Percentiles rank a stretch among this genome's conserved stretches.
phyloP scores from a whole-genome alignment of 2,888 invertebrate genomes.

The Chamaedrilus cognettii region DNA sequence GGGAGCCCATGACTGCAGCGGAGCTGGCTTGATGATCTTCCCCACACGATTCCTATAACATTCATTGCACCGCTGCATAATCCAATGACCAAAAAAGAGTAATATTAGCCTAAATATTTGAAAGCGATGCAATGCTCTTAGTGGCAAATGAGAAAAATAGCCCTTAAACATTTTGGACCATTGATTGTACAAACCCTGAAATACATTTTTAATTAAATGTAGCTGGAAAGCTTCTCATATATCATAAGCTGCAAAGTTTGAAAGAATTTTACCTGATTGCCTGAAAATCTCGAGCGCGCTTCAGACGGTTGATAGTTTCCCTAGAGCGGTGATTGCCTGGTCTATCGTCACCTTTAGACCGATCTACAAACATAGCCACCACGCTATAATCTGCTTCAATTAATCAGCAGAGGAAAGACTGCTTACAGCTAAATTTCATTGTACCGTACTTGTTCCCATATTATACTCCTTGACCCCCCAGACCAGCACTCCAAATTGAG shows the following conservation, averaged over 20 bases:
- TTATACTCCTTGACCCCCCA: too few relatives aligned
- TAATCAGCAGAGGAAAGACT: conserved; percentile 5
- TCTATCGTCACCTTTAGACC: conserved; percentile 71
- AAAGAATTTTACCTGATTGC: conserved; percentile 71
- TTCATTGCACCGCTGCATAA: background rate
- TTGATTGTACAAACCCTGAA: background rate
- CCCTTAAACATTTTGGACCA: background rate
- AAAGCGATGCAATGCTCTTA: background rate
- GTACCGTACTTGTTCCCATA: too few relatives aligned
- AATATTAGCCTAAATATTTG: background rate
- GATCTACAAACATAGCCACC: conserved; percentile 26
- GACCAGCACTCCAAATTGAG: too few relatives aligned
- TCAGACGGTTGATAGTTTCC: conserved; percentile 91
- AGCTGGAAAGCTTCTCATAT: background rate
- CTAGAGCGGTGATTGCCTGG: conserved; percentile 71
- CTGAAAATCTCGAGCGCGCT: conserved; percentile 99
- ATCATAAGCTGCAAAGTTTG: background rate
- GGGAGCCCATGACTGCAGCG: conserved; percentile 87
- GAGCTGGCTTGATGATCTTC: conserved; percentile 91
- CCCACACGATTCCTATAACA: conserved; percentile 70
- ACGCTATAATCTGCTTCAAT: background rate
- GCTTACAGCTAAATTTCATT: conserved; percentile 7
- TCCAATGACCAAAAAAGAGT: conserved; percentile 5
- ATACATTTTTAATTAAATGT: conserved; percentile 5
- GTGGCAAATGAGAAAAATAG: background rate